These are phyloP conservation scores for Spea bombifrons DNA, from an alignment of 2,113 vertebrate species.

Conservation along the genomic window DNA sequence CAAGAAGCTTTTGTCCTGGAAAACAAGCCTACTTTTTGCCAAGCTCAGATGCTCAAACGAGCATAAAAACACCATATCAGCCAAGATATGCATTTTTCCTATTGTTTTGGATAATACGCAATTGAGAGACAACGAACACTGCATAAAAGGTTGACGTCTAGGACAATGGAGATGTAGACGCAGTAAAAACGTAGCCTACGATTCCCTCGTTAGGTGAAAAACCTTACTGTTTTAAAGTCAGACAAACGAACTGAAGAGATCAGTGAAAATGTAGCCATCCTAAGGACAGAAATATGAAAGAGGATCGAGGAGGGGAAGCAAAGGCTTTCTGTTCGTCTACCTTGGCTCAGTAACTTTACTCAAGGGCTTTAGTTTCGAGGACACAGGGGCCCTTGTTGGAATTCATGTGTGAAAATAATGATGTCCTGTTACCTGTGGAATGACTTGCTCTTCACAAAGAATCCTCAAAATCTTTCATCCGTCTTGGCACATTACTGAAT, in stretches of 20 bases:
- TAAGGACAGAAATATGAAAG: slow-evolving; percentile 13
- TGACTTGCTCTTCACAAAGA: slow-evolving; percentile 39
- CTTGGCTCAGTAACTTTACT: slow-evolving; percentile 37
- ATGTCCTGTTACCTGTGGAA: slow-evolving; percentile 48
- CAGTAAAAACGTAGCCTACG: background rate
- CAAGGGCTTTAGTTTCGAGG: slow-evolving; percentile 40
- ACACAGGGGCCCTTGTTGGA: slow-evolving; percentile 25
- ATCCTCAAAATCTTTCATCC: slow-evolving; percentile 3
- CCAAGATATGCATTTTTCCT: slow-evolving; percentile 9
- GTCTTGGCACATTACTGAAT: slow-evolving; percentile 13
- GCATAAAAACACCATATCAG: background rate
- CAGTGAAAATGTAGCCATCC: slow-evolving; percentile 27
- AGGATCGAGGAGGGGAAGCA: slow-evolving; percentile 2
- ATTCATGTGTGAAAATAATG: slow-evolving; percentile 36
- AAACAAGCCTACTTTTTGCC: background rate
- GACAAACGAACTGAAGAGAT: slow-evolving; percentile 20
- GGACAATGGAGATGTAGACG: background rate
- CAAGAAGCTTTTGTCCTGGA: background rate
- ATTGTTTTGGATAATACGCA: background rate
- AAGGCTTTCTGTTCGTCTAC: slow-evolving; percentile 29
- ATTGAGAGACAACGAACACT: background rate
- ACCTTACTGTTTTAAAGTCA: slow-evolving; percentile 38
- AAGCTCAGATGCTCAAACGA: slow-evolving; percentile 2
- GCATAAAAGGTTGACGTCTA: background rate
- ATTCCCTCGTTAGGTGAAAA: background rate